Evolutionary conservation across 1,140 invertebrate species (phyloP), one percentile per base, ranked within the genome.

Genomic region (Brachionus koreanus): DNA sequence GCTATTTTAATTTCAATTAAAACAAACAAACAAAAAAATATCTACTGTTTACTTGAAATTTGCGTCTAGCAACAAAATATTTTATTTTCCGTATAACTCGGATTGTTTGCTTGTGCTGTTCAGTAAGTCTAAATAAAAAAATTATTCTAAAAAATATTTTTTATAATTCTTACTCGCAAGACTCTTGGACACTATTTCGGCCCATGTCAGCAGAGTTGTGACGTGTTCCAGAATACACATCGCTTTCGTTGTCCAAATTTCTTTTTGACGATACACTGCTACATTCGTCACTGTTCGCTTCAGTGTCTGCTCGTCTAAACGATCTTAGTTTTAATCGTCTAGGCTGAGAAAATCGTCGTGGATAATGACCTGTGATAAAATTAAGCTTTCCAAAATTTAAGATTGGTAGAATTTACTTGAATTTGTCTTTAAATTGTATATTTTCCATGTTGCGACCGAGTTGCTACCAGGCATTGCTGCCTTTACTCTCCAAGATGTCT

Each of bases 401-500:
- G 3, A 29, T 29, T 29, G 29, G 1, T 1, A 29, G 1, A 49
- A 74, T 43, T 49, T 57, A 79, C 76, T 23, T 61, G 46, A 39
- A 52, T 39, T 33, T 35, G 61, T 83, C 23, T 83, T 67, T 25
- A 87, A 86, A 6, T 86, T 85, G 83, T 89, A 87, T 37, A 88
- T 87, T 74, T 86, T 86, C 88, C 88, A 89, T 0, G 88, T 89
- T 7, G 88, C 87, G 43, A 85, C 83, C 9, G 86, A 87, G 61
- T 86, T 85, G 13, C 85, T 87, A 0, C 82, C 83, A 6, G 87
- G 85, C 16, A 87, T 86, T 0, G 87, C 86, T 29, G 96, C 95
- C 89, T 96, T 96, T 88, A 95, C 97, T 83, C 95, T 90, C 96
- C 96, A 98, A 61, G 97, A 90, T 84, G 95, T 96, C 88, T 98